Evolutionary conservation across 2,888 invertebrate genomes (phyloP), one percentile per base, ranked within the genome.

Genomic region (Polylopha cassiicola): DNA sequence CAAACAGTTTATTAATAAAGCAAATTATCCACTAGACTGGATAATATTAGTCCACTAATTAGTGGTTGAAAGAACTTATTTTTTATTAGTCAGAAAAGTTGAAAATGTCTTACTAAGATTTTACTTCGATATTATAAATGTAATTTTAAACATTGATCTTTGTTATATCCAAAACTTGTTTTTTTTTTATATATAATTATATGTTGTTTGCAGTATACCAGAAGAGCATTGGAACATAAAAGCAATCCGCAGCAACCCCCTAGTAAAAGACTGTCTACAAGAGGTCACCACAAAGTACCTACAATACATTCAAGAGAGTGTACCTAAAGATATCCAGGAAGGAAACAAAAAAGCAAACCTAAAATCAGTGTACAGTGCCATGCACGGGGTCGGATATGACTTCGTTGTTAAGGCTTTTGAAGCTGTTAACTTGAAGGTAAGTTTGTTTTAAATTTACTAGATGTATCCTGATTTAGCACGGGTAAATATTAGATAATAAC

Each of bases 381-480:
- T 99, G 95, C 99, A 99, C 69, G 99, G 99, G 3, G 98, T 99
- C 3, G 98, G 98, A 0, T 92, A 93, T 65, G 78, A 89, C 2
- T 97, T 89, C 61, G 87, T 98, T 43, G 72, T 88, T 38, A 85
- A 89, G 51, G 93, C 95, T 1, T 94, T 98, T 61, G 79, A 91
- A 47, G 74, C 81, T 5, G 91, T 93, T 31, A 90, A 91, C 48
- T 90, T 98, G 37, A 88, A 91, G 80, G 92, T 92, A 65, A 55
- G 55, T 47, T 23, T 22, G 5, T 11, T 11, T 6, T 27, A 2
- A 18, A 4, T n/a, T 24, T 13, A 2, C 3, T 9, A 3, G 22
- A 3, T 22, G 20, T 8, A n/a, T n/a, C n/a, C n/a, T n/a, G n/a
- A n/a, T n/a, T n/a, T n/a, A n/a, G n/a, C n/a, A n/a, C n/a, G n/a